A percentile compares a stretch with the other conserved stretches of the same genome.
These are phyloP conservation scores for Phorcus lineatus DNA, from an alignment of 2,888 invertebrate genomes.

Conservation along the genomic window DNA sequence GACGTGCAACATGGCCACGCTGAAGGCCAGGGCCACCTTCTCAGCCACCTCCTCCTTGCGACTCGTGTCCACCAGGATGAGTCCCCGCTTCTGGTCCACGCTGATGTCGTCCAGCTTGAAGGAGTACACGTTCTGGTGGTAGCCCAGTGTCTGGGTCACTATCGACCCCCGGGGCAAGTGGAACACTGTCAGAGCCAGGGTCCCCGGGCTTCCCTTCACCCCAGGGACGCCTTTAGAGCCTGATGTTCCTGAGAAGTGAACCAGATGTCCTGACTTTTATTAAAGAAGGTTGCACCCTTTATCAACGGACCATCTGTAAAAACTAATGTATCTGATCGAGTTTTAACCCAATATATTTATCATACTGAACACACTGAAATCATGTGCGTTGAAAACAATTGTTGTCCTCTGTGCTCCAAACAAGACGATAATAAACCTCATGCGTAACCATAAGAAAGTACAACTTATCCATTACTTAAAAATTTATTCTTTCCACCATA, in stretches of 20 bases:
- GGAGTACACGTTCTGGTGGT: constrained; percentile 53
- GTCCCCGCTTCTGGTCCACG: constrained; percentile 67
- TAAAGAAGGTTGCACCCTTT: too few relatives aligned
- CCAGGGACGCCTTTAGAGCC: constrained; percentile 56
- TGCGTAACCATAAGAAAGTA: too few relatives aligned
- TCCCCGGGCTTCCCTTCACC: constrained; percentile 71
- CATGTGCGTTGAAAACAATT: too few relatives aligned
- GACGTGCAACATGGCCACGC: constrained; percentile 77
- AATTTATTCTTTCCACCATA: too few relatives aligned
- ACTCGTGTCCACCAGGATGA: constrained; percentile 56
- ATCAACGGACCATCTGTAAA: too few relatives aligned
- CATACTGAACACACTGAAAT: too few relatives aligned
- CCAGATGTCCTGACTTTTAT: background rate
- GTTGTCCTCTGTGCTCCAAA: too few relatives aligned
- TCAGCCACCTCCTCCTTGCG: constrained; percentile 63
- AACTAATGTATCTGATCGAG: too few relatives aligned
- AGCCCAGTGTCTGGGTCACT: constrained; percentile 48
- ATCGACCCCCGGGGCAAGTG: constrained; percentile 54
- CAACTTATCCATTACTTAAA: too few relatives aligned
- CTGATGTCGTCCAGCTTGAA: constrained; percentile 54
- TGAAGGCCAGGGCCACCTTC: constrained; percentile 76
- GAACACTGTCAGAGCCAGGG: constrained; percentile 64
- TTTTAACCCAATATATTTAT: too few relatives aligned
- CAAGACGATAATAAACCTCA: too few relatives aligned
- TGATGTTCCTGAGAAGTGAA: constrained; percentile 32